A percentile compares a stretch with the other conserved stretches of the same genome.
Conservation (phyloP, 2,797 vertebrate species). For the Periophthalmus magnuspinnatus region DNA sequence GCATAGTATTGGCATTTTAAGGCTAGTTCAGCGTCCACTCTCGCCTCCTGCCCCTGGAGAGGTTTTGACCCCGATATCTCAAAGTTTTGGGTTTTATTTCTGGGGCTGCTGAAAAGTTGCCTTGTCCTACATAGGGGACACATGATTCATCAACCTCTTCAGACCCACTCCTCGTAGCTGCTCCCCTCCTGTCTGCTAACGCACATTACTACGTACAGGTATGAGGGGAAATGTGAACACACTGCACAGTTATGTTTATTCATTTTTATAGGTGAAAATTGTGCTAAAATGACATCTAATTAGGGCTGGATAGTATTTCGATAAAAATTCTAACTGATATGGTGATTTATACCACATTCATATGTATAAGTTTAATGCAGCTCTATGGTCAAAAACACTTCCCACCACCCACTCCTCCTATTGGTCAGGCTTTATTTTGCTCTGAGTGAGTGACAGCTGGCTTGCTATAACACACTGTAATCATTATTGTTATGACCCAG, state of each 20-base stretch:
- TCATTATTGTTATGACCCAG: no score
- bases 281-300: no score
- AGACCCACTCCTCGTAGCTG: conserved; percentile 44
- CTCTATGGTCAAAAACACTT: no score
- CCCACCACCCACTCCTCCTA: no score
- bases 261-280: not conserved
- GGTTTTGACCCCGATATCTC: conserved; percentile 77
- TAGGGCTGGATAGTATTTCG: no score
- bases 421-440: no score
- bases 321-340: no score
- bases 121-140: conserved; percentile 76
- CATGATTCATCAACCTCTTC: conserved; percentile 67
- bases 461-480: no score
- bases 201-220: conserved; percentile 9
- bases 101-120: conserved; percentile 77
- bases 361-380: no score
- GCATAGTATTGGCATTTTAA: conserved; percentile 47
- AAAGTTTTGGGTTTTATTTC: conserved; percentile 71
- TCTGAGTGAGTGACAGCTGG: no score
- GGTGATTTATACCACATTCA: no score
- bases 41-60: conserved; percentile 68
- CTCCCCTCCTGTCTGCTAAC: conserved; percentile 24
- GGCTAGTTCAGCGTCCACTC: conserved; percentile 52
- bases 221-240: not conserved
- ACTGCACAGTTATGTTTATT: not conserved